Percentiles rank a stretch among this genome's conserved stretches.
phyloP scores from a whole-genome alignment of 2,113 vertebrate genomes.

The Melanerpes aurifrons region DNA sequence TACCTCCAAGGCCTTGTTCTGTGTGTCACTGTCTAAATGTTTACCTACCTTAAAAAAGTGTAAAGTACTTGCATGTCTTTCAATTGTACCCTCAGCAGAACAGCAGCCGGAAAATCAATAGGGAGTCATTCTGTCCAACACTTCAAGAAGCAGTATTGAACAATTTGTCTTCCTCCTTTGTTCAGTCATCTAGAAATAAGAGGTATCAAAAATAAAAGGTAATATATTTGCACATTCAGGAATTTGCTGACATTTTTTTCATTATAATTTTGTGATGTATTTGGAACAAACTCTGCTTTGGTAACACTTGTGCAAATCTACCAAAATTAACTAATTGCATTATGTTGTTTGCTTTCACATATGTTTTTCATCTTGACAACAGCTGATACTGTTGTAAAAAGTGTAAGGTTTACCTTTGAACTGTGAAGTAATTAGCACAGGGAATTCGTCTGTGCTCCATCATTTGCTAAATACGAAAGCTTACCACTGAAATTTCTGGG shows the following conservation, averaged over 20 bases:
- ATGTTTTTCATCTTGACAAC: slow-evolving; percentile 19
- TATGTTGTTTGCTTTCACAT: slow-evolving; percentile 48
- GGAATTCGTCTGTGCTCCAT: neutral
- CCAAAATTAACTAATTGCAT: slow-evolving; percentile 44
- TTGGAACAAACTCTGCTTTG: slow-evolving; percentile 22
- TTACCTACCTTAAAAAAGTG: neutral
- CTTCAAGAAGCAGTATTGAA: neutral
- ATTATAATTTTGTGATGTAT: neutral
- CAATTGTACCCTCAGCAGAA: slow-evolving; percentile 10
- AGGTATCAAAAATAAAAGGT: neutral
- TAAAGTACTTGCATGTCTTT: slow-evolving; percentile 12
- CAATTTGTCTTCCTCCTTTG: neutral
- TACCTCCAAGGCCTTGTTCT: slow-evolving; percentile 7
- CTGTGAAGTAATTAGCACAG: neutral
- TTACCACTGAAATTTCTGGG: neutral
- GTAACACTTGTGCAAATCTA: slow-evolving; percentile 39
- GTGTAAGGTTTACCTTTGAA: slow-evolving; percentile 40
- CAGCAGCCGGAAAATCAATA: slow-evolving; percentile 47
- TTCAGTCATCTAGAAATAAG: neutral
- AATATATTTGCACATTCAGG: neutral
- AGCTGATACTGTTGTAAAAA: slow-evolving; percentile 15
- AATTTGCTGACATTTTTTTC: neutral
- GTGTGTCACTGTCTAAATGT: slow-evolving; percentile 11
- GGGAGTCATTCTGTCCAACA: slow-evolving; percentile 5
- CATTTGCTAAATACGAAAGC: neutral